Conservation (phyloP, 2,888 invertebrate genomes). For the Philereme vetulata region DNA sequence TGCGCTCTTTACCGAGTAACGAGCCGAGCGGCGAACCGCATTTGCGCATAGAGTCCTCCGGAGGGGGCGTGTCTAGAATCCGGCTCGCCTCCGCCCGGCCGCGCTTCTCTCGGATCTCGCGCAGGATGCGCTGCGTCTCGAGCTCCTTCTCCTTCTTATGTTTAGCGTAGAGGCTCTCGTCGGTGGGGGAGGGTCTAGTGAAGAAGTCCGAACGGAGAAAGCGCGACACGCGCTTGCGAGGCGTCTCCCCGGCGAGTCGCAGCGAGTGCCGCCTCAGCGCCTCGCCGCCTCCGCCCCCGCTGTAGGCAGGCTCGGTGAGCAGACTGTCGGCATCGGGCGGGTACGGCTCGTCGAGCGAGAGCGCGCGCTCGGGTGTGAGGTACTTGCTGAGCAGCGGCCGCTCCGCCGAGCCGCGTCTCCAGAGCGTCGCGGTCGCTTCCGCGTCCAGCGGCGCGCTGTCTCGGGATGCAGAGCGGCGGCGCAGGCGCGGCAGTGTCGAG, state of each 20-base stretch:
- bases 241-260: slow-evolving; percentile 63
- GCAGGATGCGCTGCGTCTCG: slow-evolving; percentile 86
- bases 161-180: slow-evolving; percentile 86
- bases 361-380: slow-evolving; percentile 71
- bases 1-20: slow-evolving; percentile 65
- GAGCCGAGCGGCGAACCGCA: slow-evolving; percentile 67
- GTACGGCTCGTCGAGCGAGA: slow-evolving; percentile 62
- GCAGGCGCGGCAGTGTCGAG: slow-evolving; percentile 66
- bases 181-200: slow-evolving; percentile 82
- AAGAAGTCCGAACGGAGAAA: slow-evolving; percentile 92
- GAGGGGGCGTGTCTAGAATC: slow-evolving; percentile 46
- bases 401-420: slow-evolving; percentile 67
- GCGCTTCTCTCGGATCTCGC: slow-evolving; percentile 87
- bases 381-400: slow-evolving; percentile 84
- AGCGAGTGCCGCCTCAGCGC: slow-evolving; percentile 60
- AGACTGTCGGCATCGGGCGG: slow-evolving; percentile 47
- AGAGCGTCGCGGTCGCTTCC: slow-evolving; percentile 35
- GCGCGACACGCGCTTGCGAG: slow-evolving; percentile 85
- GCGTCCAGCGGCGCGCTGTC: slow-evolving; percentile 32
- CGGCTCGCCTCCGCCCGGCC: slow-evolving; percentile 65
- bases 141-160: slow-evolving; percentile 86
- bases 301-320: slow-evolving; percentile 67
- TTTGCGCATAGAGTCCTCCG: slow-evolving; percentile 62
- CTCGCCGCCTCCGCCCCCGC: slow-evolving; percentile 44
- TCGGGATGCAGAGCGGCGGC: slow-evolving; percentile 48